Base-by-base conservation (phyloP, 2,888 invertebrate genomes). In the Resseliella maxima region DNA sequence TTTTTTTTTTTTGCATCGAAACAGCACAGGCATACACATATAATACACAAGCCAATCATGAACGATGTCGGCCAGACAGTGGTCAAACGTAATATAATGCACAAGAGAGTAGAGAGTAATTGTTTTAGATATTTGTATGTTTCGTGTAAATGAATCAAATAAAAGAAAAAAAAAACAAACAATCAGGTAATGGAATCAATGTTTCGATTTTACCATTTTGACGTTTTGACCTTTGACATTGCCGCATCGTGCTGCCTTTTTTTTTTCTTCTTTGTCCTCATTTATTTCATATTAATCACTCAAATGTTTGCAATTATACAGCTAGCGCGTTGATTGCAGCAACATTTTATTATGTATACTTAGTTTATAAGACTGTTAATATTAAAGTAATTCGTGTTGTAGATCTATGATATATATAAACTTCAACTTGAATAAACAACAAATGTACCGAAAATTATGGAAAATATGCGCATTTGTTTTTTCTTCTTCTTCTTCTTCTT, bases 331-430 rank as follows among this genome's bases (percentile, higher is more conserved):
- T 3, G 24, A 59, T 24, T 24, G 5, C 59, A 59, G 24, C 59
- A 72, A 8, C 50, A 50, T n/a, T 15, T 18, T 50, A 18, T 50
- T 2, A 15, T 12, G 31, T 72, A 31, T 50, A 31, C 31, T 72
- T 72, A 72, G 72, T 5, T 72, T 72, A 72, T 72, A 72, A 72
- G 72, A 72, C 72, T 72, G 72, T 72, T 72, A 72, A 72, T 72
- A 72, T 35, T 72, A 72, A 21, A 21, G 31, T 72, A 72, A 72
- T 31, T 27, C 72, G 72, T 72, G 72, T 35, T 72, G 72, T 72
- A 72, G 31, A 72, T 31, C 31, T 72, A 72, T 72, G 31, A 3
- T 27, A 35, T 15, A 72, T 24, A 59, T 31, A 72, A 27, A 59
- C 24, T 59, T 72, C 15, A 18, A 72, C 6, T 72, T 72, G 31